Conservation (phyloP, 2,888 invertebrate species). For the Ophioninae sp. region DNA sequence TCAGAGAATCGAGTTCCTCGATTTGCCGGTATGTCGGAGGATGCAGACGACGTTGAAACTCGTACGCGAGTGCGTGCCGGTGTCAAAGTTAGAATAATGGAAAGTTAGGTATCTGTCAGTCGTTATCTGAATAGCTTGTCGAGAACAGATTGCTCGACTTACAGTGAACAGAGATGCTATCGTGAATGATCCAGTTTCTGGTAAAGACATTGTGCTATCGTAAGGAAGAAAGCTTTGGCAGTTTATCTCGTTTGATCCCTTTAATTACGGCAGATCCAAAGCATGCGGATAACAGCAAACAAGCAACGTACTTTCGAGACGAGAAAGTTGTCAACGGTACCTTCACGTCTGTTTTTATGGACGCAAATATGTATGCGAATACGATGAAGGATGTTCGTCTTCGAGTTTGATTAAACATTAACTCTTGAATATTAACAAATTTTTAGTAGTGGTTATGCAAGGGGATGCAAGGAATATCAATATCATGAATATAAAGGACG, state of each 20-base stretch:
- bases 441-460: no score
- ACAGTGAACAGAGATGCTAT: slow-evolving; percentile 40
- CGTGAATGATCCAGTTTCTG: slow-evolving; percentile 7
- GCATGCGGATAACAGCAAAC: slow-evolving; percentile 14
- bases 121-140: slow-evolving; percentile 50
- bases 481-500: background rate
- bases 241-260: slow-evolving; percentile 41
- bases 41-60: slow-evolving; percentile 8
- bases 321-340: slow-evolving; percentile 24
- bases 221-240: slow-evolving; percentile 23
- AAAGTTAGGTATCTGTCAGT: slow-evolving; percentile 47
- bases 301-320: slow-evolving; percentile 4
- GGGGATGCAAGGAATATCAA: no score
- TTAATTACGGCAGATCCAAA: slow-evolving; percentile 47
- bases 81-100: slow-evolving; percentile 52
- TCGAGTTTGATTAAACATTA: no score
- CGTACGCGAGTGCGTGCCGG: slow-evolving; percentile 2
- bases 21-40: background rate
- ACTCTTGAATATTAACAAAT: no score
- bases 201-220: slow-evolving; percentile 24
- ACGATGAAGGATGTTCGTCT: background rate
- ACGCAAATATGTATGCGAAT: background rate
- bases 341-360: background rate
- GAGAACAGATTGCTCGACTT: slow-evolving; percentile 39
- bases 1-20: slow-evolving; percentile 5